Base-by-base conservation (phyloP, 2,797 vertebrate genomes). In the Diglossa cyanea region DNA sequence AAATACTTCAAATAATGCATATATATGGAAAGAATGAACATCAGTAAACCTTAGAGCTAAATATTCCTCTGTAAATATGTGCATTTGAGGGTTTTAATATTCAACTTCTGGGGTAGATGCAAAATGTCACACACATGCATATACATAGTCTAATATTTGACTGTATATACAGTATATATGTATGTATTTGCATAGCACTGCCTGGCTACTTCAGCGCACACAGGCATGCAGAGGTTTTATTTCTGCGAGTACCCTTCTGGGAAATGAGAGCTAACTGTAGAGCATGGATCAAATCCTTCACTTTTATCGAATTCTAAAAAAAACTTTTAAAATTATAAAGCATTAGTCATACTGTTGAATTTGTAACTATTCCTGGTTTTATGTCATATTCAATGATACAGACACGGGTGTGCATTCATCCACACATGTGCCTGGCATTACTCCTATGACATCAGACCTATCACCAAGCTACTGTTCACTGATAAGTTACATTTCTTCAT, bases 361-460 rank as follows among this genome's bases (percentile, higher is more conserved):
- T 86, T 17, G 4, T 75, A 80, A 67, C 24, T 48, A 2, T 58
- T 84, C 13, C 33, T 67, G 23, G 33, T 71, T 48, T 89, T 67
- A 17, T 50, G 21, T 94, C 30, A 7, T 28, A 12, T 63, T 71
- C 39, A 61, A 0, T 33, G 9, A 10, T 45, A 37, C 16, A 37
- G 19, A 53, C 40, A 45, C 17, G 24, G 1, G 2, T 6, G 2
- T 7, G 3, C 25, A n/a, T 30, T n/a, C 23, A 31, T 60, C 11
- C 33, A 31, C 17, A 35, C 42, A 25, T 10, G 6, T 28, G 35
- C 28, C n/a, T 61, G n/a, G 9, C 31, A 23, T 19, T 67, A 45
- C 28, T 42, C 47, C 30, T 44, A 10, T 68, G 48, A n/a, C 28
- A 11, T 40, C 16, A 74, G 30, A 81, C 13, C 30, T n/a, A 6